Conservation (phyloP, 2,797 vertebrate genomes). For the Sternarchorhynchus goeldii region DNA sequence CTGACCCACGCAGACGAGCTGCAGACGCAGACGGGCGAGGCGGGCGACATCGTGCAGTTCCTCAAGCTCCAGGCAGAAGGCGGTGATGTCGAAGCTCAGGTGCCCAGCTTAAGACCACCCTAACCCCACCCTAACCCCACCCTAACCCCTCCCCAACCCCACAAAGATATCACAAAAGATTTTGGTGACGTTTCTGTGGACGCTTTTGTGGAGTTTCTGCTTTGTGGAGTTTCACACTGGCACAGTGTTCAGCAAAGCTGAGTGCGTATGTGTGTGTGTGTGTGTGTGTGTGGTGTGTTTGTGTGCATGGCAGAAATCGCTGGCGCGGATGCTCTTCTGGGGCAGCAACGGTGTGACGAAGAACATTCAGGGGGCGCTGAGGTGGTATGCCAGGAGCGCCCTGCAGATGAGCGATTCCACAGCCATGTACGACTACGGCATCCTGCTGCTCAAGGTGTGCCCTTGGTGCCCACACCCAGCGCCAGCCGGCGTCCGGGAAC, state of each 20-base stretch:
- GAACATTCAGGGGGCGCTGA: constrained; percentile 78
- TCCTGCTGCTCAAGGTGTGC: constrained; percentile 88
- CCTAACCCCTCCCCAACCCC: too few relatives aligned
- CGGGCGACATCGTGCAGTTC: constrained; percentile 81
- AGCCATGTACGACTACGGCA: constrained; percentile 86
- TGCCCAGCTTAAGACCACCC: constrained; percentile 50
- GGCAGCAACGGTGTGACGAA: constrained; percentile 87
- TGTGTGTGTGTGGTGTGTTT: not conserved
- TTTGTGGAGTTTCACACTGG: too few relatives aligned
- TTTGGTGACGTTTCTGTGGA: too few relatives aligned
- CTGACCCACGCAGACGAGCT: constrained; percentile 79
- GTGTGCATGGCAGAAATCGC: constrained; percentile 73
- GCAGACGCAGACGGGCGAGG: constrained; percentile 75
- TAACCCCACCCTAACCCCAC: too few relatives aligned
- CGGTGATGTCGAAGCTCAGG: constrained; percentile 86
- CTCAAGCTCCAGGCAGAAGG: constrained; percentile 84
- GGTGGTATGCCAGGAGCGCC: constrained; percentile 86
- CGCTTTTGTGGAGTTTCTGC: too few relatives aligned
- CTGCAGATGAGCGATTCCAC: constrained; percentile 83
- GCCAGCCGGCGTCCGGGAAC: not conserved
- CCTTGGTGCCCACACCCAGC: too few relatives aligned
- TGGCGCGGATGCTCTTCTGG: constrained; percentile 88
- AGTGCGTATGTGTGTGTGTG: not conserved
- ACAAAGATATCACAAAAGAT: too few relatives aligned
- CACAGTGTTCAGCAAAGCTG: too few relatives aligned